These are phyloP conservation scores for Andrena minutula DNA, from an alignment of 2,888 invertebrate species.

Conservation along the genomic window DNA sequence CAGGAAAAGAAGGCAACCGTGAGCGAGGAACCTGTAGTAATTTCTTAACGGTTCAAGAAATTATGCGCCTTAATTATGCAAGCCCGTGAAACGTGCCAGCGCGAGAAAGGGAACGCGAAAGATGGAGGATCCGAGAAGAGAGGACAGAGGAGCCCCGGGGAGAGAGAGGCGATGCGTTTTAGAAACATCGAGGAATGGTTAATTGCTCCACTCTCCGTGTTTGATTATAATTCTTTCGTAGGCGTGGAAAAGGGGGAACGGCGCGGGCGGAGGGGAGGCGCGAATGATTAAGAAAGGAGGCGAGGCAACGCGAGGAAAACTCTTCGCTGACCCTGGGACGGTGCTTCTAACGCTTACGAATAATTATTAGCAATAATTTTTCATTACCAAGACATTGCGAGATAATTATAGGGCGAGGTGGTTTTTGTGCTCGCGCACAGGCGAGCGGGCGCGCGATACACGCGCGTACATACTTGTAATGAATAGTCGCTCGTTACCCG, in stretches of 20 bases:
- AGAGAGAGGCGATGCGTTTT: constrained; percentile 53
- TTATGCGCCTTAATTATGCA: constrained; percentile 68
- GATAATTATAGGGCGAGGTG: constrained; percentile 66
- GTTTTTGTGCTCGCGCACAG: constrained; percentile 28
- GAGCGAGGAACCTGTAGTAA: constrained; percentile 52
- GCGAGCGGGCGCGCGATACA: constrained; percentile 1
- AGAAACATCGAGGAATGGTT: constrained; percentile 65
- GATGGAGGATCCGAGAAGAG: constrained; percentile 4
- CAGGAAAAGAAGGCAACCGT: constrained; percentile 56
- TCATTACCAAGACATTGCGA: constrained; percentile 62
- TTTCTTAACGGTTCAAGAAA: constrained; percentile 71
- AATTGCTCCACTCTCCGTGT: constrained; percentile 63
- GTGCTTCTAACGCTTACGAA: constrained; percentile 47
- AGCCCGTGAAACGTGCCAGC: constrained; percentile 33
- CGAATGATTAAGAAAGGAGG: constrained; percentile 39
- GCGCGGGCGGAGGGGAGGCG: constrained; percentile 6
- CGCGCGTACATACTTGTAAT: constrained; percentile 47
- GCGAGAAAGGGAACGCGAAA: constrained; percentile 6
- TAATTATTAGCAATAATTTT: constrained; percentile 72
- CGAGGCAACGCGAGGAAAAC: constrained; percentile 9
- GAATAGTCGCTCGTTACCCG: constrained; percentile 70
- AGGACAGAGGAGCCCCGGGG: constrained; percentile 1
- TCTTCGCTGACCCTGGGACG: constrained; percentile 16
- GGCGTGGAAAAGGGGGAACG: constrained; percentile 34
- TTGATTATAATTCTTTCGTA: constrained; percentile 69